Evolutionary conservation across 1,140 invertebrate genomes (phyloP).

Genomic region (Paracyclopina nana): DNA sequence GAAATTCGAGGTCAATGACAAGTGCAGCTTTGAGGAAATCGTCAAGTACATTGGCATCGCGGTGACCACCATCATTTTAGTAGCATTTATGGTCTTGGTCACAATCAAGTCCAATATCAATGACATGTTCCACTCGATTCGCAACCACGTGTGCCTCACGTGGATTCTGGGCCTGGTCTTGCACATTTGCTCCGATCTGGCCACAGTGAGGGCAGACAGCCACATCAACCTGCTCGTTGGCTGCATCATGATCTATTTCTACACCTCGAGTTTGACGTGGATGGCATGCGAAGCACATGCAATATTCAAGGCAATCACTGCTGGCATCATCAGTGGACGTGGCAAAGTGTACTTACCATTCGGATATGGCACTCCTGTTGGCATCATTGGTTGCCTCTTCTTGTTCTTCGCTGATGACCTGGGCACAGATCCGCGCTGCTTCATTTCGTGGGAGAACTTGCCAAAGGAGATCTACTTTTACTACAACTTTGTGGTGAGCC

Average conservation of each 20-base stretch:
- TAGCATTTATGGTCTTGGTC: background rate
- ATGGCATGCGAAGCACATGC: conserved; percentile 13
- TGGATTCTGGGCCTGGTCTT: conserved; percentile 6
- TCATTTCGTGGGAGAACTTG: conserved; percentile 1
- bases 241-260: conserved; percentile 9
- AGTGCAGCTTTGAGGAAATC: background rate
- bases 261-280: conserved; percentile 1
- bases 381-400: background rate
- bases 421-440: conserved; percentile 10
- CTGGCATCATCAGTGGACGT: conserved; percentile 12
- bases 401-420: background rate
- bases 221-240: background rate
- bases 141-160: background rate
- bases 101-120: background rate
- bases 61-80: background rate
- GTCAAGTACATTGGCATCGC: conserved; percentile 11
- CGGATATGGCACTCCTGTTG: conserved; percentile 9
- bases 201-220: background rate
- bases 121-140: conserved; percentile 14
- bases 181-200: background rate
- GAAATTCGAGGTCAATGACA: background rate
- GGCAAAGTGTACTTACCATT: conserved; percentile 7
- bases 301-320: conserved; percentile 14
- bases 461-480: background rate
- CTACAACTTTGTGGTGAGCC: background rate